These are phyloP conservation scores for Cantharis rufa DNA, from an alignment of 2,888 invertebrate genomes.

Conservation along the genomic window DNA sequence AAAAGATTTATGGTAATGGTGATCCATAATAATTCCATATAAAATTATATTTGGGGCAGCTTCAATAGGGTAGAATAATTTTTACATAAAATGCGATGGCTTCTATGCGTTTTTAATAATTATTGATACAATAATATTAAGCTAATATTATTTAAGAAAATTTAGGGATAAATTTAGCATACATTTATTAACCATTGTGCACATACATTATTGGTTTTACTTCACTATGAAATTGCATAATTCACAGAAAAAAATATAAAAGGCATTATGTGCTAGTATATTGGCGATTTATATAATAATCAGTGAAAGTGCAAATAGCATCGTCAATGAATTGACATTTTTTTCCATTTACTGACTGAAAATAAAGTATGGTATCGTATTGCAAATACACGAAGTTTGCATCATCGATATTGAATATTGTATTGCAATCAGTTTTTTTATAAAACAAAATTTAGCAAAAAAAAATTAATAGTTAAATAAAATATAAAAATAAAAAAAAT, in stretches of 20 bases:
- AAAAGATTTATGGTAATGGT: conserved; percentile 15
- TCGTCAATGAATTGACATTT: background rate
- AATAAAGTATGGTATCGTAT: background rate
- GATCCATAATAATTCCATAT: conserved; percentile 10
- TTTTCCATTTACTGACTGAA: background rate
- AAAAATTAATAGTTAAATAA: background rate
- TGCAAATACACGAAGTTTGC: background rate
- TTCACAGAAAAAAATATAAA: background rate
- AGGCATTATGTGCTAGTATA: background rate
- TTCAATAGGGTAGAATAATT: conserved; percentile 17
- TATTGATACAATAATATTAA: background rate
- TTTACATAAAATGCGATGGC: background rate
- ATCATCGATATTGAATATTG: background rate
- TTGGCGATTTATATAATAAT: background rate
- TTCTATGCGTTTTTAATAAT: background rate
- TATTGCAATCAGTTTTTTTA: background rate
- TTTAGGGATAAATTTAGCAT: background rate
- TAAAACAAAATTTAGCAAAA: background rate
- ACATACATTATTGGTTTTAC: background rate
- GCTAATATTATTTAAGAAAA: background rate
- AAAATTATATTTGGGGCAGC: conserved; percentile 5
- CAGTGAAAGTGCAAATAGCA: background rate
- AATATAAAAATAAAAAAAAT: background rate
- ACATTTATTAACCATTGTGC: too few relatives aligned
- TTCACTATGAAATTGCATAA: background rate